Evolutionary conservation across 2,113 vertebrate species (phyloP).

Genomic region (Heptranchias perlo): DNA sequence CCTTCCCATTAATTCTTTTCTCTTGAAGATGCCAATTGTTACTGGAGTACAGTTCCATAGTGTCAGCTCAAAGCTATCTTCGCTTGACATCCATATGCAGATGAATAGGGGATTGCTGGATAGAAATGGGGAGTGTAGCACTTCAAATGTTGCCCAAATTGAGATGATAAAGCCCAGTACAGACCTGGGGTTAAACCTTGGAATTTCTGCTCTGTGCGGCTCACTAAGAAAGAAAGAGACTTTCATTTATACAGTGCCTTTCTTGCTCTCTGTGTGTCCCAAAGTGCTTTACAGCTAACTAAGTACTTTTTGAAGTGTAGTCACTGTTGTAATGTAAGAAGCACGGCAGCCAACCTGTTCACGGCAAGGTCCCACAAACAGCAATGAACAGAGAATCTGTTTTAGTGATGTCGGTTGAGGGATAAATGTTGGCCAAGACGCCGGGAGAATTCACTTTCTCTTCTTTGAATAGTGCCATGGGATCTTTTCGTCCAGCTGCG

Average conservation of each 20-base stretch:
- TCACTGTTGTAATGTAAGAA: not conserved
- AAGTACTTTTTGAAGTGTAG: not conserved
- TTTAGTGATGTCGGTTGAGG: not conserved
- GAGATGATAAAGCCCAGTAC: not conserved
- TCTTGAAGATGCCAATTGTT: not conserved
- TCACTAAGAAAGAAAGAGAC: not conserved
- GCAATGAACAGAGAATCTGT: not conserved
- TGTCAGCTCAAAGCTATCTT: not conserved
- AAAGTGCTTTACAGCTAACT: too few relatives aligned
- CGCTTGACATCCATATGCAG: not conserved
- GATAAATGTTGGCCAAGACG: not conserved
- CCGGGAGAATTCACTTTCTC: not conserved
- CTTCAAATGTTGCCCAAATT: not conserved
- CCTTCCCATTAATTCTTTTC: not conserved
- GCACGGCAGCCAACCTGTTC: not conserved
- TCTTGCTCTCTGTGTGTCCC: not conserved
- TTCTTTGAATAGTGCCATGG: not conserved
- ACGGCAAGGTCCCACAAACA: not conserved
- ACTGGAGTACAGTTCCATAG: not conserved
- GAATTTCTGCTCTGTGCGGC: not conserved
- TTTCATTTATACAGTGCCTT: not conserved
- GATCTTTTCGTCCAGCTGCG: not conserved
- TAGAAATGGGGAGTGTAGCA: not conserved
- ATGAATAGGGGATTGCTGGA: not conserved
- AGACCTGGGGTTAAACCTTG: not conserved